Base-by-base conservation (phyloP, 1,140 invertebrate genomes). In the Euwallacea fornicatus region DNA sequence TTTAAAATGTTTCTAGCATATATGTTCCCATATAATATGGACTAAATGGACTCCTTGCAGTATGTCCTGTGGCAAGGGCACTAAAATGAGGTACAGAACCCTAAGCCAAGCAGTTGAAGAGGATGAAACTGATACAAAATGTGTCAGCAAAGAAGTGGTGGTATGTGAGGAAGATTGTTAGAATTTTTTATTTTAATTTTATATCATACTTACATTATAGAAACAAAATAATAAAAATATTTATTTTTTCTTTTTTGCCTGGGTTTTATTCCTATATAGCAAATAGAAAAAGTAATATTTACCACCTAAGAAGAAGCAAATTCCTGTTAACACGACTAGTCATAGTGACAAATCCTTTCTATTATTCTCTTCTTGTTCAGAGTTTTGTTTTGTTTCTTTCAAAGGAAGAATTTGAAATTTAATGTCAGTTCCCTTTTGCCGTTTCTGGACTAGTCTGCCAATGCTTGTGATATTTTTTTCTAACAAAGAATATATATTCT, bases 11-110 rank as follows among this genome's bases (percentile, higher is more conserved):
- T 61, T 69, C 21, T 56, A 70, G 68, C 46, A 63, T 7, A 66
- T 72, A 50, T 78, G 76, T 64, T 15, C 71, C 11, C 54, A 74
- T 60, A 64, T 59, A 21, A 67, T 85, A 0, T 97, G 94, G 94
- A 86, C 85, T 0, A 73, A 83, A 4, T 96, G 93, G 93, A 88
- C 88, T 13, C 80, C 86, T 0, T 97, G 94, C 79, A 90, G 87
- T 21, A 87, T 87, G 0, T 87, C 88, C 0, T 96, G 95, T 78
- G 93, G 93, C 0, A 84, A 84, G 6, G 93, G 93, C 0, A 83
- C 83, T 2, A 85, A 85, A 69, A 86, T 87, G 10, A 85, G 94
- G 8, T 86, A 85, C 0, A 82, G 92, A 13, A 21, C 71, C 33
- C 64, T 47, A 41, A 42, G 46, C 33, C 66, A 44, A 15, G 33